Conservation (phyloP, 2,888 invertebrate genomes). For the Chorisops tibialis region DNA sequence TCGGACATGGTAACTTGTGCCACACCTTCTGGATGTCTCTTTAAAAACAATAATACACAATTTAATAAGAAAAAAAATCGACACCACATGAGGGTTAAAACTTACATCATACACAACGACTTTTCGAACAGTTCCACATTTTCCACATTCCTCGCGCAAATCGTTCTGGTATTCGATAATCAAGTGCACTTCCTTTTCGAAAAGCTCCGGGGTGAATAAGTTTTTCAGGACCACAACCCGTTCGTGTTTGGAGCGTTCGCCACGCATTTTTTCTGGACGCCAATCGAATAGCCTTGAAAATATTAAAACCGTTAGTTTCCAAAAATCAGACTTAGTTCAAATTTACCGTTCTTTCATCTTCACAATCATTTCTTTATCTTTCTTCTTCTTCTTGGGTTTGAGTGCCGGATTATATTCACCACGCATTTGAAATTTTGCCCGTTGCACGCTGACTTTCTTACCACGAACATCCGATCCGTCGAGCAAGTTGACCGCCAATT, state of each 20-base stretch:
- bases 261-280: conserved; percentile 88
- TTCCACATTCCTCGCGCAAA: conserved; percentile 80
- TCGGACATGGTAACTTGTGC: conserved; percentile 87
- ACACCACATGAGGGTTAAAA: conserved; percentile 35
- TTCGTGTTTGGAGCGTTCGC: conserved; percentile 84
- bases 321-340: background rate
- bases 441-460: conserved; percentile 80
- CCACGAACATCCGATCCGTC: conserved; percentile 83
- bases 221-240: conserved; percentile 90
- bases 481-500: conserved; percentile 83
- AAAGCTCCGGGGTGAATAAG: conserved; percentile 82
- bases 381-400: conserved; percentile 86
- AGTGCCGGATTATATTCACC: conserved; percentile 89
- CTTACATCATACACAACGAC: conserved; percentile 86
- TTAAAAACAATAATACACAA: conserved; percentile 29
- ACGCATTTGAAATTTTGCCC: conserved; percentile 92
- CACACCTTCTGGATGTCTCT: conserved; percentile 91
- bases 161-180: conserved; percentile 91
- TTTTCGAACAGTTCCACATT: conserved; percentile 89
- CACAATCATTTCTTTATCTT: conserved; percentile 86
- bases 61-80: background rate
- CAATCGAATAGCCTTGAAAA: conserved; percentile 82
- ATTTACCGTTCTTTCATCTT: conserved; percentile 83
- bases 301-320: background rate
- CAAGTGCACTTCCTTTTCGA: conserved; percentile 83